phyloP scores from a whole-genome alignment of 2,888 invertebrate genomes.

The Macrosoma leucophasiata region DNA sequence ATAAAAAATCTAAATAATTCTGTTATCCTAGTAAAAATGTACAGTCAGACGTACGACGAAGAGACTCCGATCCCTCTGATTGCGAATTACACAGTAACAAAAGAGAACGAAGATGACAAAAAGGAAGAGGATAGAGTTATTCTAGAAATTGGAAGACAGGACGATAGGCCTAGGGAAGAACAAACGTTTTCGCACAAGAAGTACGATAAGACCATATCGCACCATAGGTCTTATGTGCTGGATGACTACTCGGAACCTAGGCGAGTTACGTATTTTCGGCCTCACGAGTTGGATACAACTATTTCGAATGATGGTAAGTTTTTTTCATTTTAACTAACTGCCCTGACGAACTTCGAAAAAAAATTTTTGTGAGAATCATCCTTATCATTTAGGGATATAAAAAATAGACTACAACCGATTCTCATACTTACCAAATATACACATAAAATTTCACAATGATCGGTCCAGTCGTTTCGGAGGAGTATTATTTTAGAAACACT shows the following conservation, averaged over 20 bases:
- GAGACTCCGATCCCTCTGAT: slow-evolving; percentile 58
- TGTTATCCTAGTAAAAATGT: too few relatives aligned
- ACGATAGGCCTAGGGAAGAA: slow-evolving; percentile 62
- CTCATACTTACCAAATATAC: too few relatives aligned
- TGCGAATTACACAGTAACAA: slow-evolving; percentile 57
- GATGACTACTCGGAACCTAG: slow-evolving; percentile 59
- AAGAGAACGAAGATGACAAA: slow-evolving; percentile 53
- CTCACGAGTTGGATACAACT: slow-evolving; percentile 57
- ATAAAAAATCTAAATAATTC: slow-evolving; percentile 8
- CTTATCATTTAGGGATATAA: too few relatives aligned
- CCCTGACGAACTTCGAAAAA: too few relatives aligned
- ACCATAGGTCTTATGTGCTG: slow-evolving; percentile 62
- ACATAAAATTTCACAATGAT: too few relatives aligned
- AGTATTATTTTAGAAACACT: too few relatives aligned
- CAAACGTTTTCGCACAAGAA: slow-evolving; percentile 69
- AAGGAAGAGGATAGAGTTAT: slow-evolving; percentile 61
- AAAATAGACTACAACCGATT: too few relatives aligned
- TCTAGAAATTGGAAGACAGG: slow-evolving; percentile 67
- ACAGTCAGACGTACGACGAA: slow-evolving; percentile 51
- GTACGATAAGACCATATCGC: slow-evolving; percentile 68
- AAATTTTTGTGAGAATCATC: too few relatives aligned
- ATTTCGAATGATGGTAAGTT: slow-evolving; percentile 45
- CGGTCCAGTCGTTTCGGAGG: too few relatives aligned
- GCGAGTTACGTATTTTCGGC: slow-evolving; percentile 50
- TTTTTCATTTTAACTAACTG: too few relatives aligned